Percentiles rank a stretch among this genome's conserved stretches.
Evolutionary conservation across 2,888 invertebrate species (phyloP).

Genomic region (Entomobrya proxima): DNA sequence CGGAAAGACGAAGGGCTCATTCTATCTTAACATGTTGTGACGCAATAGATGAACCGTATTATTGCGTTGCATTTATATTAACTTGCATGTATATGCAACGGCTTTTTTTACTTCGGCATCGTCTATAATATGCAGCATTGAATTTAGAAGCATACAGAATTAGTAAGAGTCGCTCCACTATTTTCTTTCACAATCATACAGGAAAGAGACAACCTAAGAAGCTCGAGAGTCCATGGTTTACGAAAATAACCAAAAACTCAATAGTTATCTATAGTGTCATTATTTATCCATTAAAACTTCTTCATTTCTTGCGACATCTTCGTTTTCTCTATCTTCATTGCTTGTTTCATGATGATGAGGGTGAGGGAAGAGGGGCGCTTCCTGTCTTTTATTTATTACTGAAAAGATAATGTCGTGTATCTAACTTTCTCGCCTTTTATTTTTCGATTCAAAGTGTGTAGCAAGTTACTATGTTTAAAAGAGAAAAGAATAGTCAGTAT

Average conservation of each 20-base stretch:
- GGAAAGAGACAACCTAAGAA: conserved; percentile 15
- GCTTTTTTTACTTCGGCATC: not conserved
- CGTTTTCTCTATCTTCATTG: conserved; percentile 28
- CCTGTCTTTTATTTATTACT: conserved; percentile 58
- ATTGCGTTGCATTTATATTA: too few species aligned
- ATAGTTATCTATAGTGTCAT: conserved; percentile 56
- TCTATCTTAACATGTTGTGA: not conserved
- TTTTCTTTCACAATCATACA: conserved; percentile 22
- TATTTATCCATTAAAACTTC: conserved; percentile 65
- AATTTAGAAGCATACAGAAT: too few species aligned
- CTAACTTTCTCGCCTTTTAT: conserved; percentile 28
- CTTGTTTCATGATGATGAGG: conserved; percentile 20
- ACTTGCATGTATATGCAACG: too few species aligned
- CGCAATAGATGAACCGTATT: too few species aligned
- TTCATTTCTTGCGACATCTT: conserved; percentile 4
- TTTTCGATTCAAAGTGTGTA: not conserved
- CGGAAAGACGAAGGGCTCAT: conserved; percentile 4
- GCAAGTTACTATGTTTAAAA: not conserved
- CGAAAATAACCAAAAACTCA: conserved; percentile 6
- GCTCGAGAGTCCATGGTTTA: not conserved
- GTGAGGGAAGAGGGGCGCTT: conserved; percentile 41
- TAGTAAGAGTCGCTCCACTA: not conserved
- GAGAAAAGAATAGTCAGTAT: too few species aligned
- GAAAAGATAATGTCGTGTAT: conserved; percentile 40
- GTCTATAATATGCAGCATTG: too few species aligned